A percentile compares a stretch with the other conserved stretches of the same genome.
Evolutionary conservation across 2,888 invertebrate genomes (phyloP).

Genomic region (Phengaris arion): DNA sequence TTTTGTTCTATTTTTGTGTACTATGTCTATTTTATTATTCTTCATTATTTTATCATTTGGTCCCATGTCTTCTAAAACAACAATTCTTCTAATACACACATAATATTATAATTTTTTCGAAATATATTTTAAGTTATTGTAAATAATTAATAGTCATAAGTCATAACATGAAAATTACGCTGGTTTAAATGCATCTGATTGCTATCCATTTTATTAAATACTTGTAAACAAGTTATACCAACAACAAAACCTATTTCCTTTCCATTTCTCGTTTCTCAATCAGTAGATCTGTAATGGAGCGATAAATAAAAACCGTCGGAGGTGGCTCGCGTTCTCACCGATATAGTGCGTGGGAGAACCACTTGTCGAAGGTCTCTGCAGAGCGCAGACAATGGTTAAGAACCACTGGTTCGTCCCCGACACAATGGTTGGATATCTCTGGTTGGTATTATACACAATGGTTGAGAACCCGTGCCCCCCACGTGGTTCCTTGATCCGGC

Average conservation of each 20-base stretch:
- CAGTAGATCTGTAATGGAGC: conserved; percentile 18
- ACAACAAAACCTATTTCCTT: conserved; percentile 15
- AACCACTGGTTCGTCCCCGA: background rate
- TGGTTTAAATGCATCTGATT: background rate
- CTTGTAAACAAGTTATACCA: background rate
- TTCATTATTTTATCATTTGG: too few relatives aligned
- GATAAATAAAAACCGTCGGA: conserved; percentile 20
- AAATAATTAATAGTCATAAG: too few relatives aligned
- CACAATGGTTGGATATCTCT: background rate
- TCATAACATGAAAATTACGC: too few relatives aligned
- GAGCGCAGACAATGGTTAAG: background rate
- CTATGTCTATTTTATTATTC: too few relatives aligned
- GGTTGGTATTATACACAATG: conserved; percentile 6
- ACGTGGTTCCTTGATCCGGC: conserved; percentile 13
- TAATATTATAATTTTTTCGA: too few relatives aligned
- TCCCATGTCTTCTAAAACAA: too few relatives aligned
- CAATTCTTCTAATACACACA: too few relatives aligned
- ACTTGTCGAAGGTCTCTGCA: background rate
- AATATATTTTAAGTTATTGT: too few relatives aligned
- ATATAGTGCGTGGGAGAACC: conserved; percentile 3
- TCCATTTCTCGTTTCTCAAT: conserved; percentile 17
- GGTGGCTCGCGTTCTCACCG: background rate
- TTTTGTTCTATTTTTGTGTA: too few relatives aligned
- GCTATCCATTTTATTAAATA: background rate
- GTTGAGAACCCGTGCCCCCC: conserved; percentile 12